A percentile compares a stretch with the other conserved stretches of the same genome.
These are phyloP conservation scores for Pontoporia blainvillei DNA, from an alignment of 2,113 vertebrate genomes.

Conservation along the genomic window DNA sequence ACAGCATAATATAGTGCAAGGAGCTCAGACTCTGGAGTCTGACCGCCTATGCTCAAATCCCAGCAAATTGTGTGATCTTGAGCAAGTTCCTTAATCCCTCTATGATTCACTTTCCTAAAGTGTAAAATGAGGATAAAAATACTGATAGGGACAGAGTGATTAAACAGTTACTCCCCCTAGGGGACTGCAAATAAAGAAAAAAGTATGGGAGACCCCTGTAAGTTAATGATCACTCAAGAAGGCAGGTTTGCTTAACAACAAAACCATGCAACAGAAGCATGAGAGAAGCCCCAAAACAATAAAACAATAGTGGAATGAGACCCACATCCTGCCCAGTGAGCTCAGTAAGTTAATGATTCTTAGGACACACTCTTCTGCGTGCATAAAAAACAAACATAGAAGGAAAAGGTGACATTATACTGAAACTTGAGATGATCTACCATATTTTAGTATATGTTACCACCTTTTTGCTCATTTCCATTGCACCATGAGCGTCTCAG, in stretches of 20 bases:
- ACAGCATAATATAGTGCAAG: background rate
- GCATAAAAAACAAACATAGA: background rate
- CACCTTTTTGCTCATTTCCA: background rate
- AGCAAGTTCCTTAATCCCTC: background rate
- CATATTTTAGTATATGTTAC: background rate
- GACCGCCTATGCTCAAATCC: background rate
- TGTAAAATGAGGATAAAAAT: constrained; percentile 1
- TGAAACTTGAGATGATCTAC: background rate
- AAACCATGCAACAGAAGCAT: background rate
- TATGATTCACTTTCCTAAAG: background rate
- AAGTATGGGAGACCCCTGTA: background rate
- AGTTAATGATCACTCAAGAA: background rate
- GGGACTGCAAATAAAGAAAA: background rate
- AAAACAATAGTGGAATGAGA: background rate
- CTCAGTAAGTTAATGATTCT: background rate
- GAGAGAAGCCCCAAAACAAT: background rate
- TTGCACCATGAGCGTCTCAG: background rate
- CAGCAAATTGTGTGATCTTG: background rate
- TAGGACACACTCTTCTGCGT: background rate
- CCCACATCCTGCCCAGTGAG: background rate
- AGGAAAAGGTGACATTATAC: background rate
- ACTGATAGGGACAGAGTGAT: background rate
- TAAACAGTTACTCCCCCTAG: background rate
- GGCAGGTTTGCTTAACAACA: background rate
- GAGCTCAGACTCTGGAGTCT: background rate